phyloP scores from a whole-genome alignment of 2,888 invertebrate genomes.

The Agrotis ipsilon region DNA sequence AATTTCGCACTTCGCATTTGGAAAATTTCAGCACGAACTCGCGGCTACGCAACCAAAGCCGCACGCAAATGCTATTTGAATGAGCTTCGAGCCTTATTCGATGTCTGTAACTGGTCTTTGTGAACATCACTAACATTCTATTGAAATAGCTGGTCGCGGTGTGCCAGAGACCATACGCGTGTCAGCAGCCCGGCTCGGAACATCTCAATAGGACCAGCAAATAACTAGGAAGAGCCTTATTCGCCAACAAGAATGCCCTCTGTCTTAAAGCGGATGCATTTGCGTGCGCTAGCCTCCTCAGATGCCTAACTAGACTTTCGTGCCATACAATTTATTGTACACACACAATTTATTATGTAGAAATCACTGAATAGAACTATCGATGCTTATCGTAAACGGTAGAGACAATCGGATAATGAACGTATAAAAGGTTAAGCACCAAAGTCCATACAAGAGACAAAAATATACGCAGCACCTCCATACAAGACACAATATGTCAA shows the following conservation, averaged over 20 bases:
- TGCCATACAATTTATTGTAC: constrained; percentile 64
- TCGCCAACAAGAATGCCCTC: constrained; percentile 78
- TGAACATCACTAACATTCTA: constrained; percentile 70
- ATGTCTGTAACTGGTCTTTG: constrained; percentile 67
- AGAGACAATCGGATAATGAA: constrained; percentile 51
- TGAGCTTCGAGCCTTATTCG: constrained; percentile 66
- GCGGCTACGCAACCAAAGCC: constrained; percentile 51
- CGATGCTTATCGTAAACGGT: constrained; percentile 60
- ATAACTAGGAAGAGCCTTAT: constrained; percentile 80
- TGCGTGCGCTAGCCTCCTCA: constrained; percentile 62
- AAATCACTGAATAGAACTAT: constrained; percentile 62
- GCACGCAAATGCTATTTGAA: constrained; percentile 67
- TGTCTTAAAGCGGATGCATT: constrained; percentile 76
- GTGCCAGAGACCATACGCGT: constrained; percentile 78
- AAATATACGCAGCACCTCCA: constrained; percentile 70
- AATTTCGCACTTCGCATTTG: constrained; percentile 61
- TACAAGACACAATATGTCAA: constrained; percentile 81
- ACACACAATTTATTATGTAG: constrained; percentile 61
- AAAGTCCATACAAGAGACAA: constrained; percentile 61
- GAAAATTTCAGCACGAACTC: constrained; percentile 55
- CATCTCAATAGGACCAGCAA: constrained; percentile 84
- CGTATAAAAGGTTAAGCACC: constrained; percentile 48
- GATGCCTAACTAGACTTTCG: constrained; percentile 64
- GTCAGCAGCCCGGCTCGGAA: constrained; percentile 79
- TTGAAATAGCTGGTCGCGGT: constrained; percentile 73